Percentiles rank a stretch among this genome's conserved stretches.
Evolutionary conservation across 2,113 vertebrate genomes (phyloP).

Genomic region (Strix uralensis): DNA sequence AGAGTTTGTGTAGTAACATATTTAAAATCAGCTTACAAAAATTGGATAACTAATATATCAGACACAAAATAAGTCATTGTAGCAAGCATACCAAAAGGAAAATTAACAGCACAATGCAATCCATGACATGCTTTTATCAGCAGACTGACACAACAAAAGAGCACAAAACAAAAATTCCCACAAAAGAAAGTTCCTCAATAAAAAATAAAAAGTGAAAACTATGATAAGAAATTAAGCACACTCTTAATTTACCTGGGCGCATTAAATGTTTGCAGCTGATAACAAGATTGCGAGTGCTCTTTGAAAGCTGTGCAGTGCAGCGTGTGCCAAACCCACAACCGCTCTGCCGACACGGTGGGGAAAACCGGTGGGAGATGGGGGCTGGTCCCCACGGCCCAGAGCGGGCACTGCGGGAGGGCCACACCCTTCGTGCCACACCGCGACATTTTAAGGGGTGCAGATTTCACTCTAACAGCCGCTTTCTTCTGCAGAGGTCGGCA

Average conservation of each 20-base stretch:
- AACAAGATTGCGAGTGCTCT: background rate
- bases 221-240: background rate
- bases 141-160: background rate
- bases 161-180: background rate
- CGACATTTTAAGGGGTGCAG: background rate
- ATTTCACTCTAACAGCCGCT: accelerated
- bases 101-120: slow-evolving; percentile 23
- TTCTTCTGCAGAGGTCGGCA: background rate
- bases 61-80: slow-evolving; percentile 20
- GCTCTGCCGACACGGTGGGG: background rate
- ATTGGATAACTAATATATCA: slow-evolving; percentile 33
- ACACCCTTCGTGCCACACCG: background rate
- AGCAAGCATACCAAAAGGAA: slow-evolving; percentile 11
- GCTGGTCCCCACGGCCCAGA: background rate
- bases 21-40: slow-evolving; percentile 36
- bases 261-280: background rate
- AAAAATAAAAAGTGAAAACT: background rate
- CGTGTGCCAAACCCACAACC: accelerated
- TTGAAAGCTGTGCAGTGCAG: background rate
- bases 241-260: background rate
- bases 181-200: background rate
- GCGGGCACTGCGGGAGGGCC: background rate
- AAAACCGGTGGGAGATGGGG: background rate
- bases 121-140: background rate
- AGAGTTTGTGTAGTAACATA: background rate